Conservation (phyloP, 2,113 vertebrate genomes). For the Corythaixoides concolor region DNA sequence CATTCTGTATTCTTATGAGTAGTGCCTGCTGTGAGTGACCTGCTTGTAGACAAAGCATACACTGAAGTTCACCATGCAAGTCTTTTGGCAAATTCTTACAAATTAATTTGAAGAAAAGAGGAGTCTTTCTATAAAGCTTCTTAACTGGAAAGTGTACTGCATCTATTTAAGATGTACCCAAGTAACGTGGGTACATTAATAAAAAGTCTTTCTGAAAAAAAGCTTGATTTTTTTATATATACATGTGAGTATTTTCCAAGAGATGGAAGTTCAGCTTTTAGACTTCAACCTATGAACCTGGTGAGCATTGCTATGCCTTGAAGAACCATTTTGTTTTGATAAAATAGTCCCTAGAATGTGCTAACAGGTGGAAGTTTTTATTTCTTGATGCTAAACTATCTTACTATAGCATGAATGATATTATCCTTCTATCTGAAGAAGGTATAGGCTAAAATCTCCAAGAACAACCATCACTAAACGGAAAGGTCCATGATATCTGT, state of each 20-base stretch:
- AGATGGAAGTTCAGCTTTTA: not conserved
- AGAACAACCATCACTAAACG: not conserved
- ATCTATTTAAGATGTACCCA: not conserved
- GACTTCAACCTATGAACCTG: not conserved
- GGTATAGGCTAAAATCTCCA: not conserved
- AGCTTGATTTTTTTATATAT: not conserved
- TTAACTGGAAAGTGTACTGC: not conserved
- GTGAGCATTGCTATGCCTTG: not conserved
- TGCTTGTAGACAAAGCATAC: not conserved
- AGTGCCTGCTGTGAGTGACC: not conserved
- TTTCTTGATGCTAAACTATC: not conserved
- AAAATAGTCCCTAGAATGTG: not conserved
- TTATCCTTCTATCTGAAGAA: not conserved
- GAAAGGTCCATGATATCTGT: not conserved
- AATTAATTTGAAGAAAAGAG: not conserved
- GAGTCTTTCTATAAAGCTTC: not conserved
- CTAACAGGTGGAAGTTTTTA: not conserved
- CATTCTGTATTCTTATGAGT: not conserved
- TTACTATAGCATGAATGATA: not conserved
- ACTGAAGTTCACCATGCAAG: not conserved
- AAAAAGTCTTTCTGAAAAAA: not conserved
- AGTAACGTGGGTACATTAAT: not conserved
- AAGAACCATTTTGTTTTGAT: not conserved
- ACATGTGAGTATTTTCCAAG: not conserved
- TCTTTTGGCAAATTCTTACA: not conserved